Percentiles rank a stretch among this genome's conserved stretches.
These are phyloP conservation scores for Parnassius apollo DNA, from an alignment of 2,888 invertebrate genomes.

Conservation along the genomic window DNA sequence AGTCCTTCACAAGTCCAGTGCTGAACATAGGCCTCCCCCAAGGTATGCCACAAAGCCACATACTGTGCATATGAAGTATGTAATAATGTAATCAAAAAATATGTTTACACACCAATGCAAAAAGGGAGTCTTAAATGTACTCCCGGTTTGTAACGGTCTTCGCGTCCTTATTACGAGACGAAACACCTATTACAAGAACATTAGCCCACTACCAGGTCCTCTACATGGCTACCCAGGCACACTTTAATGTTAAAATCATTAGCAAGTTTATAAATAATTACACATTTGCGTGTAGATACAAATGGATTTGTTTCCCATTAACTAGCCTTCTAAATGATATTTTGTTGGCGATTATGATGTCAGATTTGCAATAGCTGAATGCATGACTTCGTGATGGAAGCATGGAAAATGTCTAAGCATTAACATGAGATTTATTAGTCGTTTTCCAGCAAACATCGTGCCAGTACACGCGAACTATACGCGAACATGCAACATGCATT, in stretches of 20 bases:
- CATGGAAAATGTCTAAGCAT: conserved; percentile 1
- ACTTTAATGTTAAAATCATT: neutral
- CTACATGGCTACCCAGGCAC: too few relatives aligned
- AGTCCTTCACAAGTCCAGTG: too few relatives aligned
- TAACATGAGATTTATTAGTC: conserved; percentile 2
- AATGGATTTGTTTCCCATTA: neutral
- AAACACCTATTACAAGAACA: too few relatives aligned
- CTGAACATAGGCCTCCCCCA: too few relatives aligned
- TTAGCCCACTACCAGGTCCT: too few relatives aligned
- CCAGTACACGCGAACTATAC: neutral
- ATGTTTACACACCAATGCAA: too few relatives aligned
- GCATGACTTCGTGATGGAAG: neutral
- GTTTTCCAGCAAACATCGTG: neutral
- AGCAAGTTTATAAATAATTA: conserved; percentile 3
- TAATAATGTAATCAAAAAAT: too few relatives aligned
- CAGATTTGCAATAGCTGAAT: neutral
- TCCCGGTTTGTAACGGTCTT: too few relatives aligned
- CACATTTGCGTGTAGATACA: conserved; percentile 4
- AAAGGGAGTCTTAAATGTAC: too few relatives aligned
- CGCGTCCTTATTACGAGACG: too few relatives aligned
- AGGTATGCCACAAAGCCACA: too few relatives aligned
- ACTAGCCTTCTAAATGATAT: conserved; percentile 4
- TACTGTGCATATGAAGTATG: too few relatives aligned
- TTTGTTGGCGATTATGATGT: conserved; percentile 10
- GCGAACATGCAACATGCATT: neutral